phyloP scores from a whole-genome alignment of 2,888 invertebrate genomes.

The Lasius fuliginosus region DNA sequence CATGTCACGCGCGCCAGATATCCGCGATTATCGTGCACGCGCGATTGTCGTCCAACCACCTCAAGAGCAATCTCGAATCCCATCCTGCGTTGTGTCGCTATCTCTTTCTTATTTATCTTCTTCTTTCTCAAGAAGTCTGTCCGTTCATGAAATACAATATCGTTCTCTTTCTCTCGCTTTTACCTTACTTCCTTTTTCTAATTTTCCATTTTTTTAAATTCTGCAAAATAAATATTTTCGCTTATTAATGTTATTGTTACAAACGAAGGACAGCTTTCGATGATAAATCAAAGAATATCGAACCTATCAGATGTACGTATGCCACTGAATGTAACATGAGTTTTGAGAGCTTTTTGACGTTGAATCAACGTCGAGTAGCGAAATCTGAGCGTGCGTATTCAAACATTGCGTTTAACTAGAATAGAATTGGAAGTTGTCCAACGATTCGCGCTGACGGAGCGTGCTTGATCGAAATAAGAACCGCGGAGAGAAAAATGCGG shows the following conservation, averaged over 20 bases:
- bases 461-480: neutral
- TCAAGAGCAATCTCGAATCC: neutral
- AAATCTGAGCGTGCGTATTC: too few species aligned
- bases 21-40: neutral
- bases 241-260: too few species aligned
- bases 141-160: neutral
- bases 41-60: neutral
- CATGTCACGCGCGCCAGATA: neutral
- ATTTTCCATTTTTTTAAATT: neutral
- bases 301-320: too few species aligned
- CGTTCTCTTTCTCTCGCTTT: neutral
- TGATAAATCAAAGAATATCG: too few species aligned
- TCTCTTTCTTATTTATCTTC: neutral
- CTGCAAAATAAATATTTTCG: neutral
- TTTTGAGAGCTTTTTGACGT: too few species aligned
- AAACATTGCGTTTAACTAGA: too few species aligned
- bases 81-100: neutral
- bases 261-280: too few species aligned
- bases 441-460: neutral
- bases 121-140: neutral
- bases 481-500: too few species aligned
- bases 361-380: too few species aligned
- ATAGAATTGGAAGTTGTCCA: neutral
- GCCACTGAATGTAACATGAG: too few species aligned
- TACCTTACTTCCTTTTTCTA: neutral